Percentiles rank a stretch among this genome's conserved stretches.
Evolutionary conservation across 2,113 vertebrate species (phyloP).

Genomic region (Eclectus roratus): DNA sequence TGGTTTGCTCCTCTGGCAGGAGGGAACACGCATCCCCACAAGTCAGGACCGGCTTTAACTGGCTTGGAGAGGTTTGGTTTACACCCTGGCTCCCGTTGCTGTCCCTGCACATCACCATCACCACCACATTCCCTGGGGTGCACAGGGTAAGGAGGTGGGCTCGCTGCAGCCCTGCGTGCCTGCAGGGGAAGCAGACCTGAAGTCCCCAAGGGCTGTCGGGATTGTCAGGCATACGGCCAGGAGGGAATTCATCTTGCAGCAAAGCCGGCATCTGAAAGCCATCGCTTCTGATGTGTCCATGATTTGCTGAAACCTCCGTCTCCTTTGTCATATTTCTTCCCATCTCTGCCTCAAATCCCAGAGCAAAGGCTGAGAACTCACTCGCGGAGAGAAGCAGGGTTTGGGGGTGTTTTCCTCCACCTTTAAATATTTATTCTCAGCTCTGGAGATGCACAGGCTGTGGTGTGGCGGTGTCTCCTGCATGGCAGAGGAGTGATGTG

Average conservation of each 20-base stretch:
- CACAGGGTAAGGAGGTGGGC: not conserved
- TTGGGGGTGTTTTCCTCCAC: not conserved
- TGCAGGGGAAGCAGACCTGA: not conserved
- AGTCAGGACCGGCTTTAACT: not conserved
- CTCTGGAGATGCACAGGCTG: not conserved
- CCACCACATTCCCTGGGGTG: not conserved
- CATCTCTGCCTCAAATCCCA: slow-evolving; percentile 39
- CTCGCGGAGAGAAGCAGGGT: not conserved
- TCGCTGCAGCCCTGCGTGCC: not conserved
- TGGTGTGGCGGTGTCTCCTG: not conserved
- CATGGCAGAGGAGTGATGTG: not conserved
- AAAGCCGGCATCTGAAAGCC: not conserved
- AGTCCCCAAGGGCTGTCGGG: not conserved
- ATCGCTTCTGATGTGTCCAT: slow-evolving; percentile 4
- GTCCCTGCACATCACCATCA: not conserved
- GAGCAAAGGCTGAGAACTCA: slow-evolving; percentile 21
- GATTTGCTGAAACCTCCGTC: slow-evolving; percentile 32
- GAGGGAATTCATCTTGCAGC: slow-evolving; percentile 30
- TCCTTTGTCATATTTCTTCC: slow-evolving; percentile 34
- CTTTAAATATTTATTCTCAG: slow-evolving; percentile 48
- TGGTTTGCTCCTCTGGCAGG: not conserved
- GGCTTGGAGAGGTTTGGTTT: not conserved
- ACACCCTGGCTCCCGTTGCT: not conserved
- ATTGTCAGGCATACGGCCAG: not conserved
- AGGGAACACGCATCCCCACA: rapidly evolving